Percentiles rank a stretch among this genome's conserved stretches.
Evolutionary conservation across 2,888 invertebrate genomes (phyloP).

Genomic region (Xestia ashworthii): DNA sequence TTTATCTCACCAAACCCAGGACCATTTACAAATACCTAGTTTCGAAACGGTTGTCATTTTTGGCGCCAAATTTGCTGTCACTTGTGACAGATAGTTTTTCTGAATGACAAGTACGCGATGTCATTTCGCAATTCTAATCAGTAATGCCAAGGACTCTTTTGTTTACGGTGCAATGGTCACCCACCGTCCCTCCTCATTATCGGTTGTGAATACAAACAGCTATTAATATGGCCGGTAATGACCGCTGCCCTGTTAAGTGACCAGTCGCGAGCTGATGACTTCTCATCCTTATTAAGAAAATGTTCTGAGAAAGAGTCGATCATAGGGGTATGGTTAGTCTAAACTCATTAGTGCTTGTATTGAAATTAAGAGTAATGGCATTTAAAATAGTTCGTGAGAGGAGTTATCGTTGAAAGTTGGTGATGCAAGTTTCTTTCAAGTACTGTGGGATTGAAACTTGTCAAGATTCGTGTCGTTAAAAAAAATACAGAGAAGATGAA

Average conservation of each 20-base stretch:
- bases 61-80: conserved; percentile 28
- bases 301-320: conserved; percentile 67
- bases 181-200: conserved; percentile 67
- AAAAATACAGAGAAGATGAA: background rate
- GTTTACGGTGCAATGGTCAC: conserved; percentile 69
- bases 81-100: conserved; percentile 27
- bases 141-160: conserved; percentile 69
- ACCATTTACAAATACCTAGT: background rate
- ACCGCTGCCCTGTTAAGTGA: conserved; percentile 71
- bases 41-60: conserved; percentile 3
- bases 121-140: conserved; percentile 51
- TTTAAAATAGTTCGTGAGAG: conserved; percentile 15
- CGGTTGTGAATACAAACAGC: conserved; percentile 76
- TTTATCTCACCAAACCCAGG: too few relatives aligned
- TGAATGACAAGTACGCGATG: conserved; percentile 17
- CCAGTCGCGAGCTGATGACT: conserved; percentile 65
- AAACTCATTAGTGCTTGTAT: conserved; percentile 47
- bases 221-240: conserved; percentile 73
- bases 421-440: conserved; percentile 2
- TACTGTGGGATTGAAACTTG: background rate
- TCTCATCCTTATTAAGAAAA: conserved; percentile 74
- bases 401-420: background rate
- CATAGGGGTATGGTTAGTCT: conserved; percentile 48
- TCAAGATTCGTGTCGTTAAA: background rate
- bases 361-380: conserved; percentile 49